Conservation (phyloP, 2,888 invertebrate species). For the Suillia variegata region DNA sequence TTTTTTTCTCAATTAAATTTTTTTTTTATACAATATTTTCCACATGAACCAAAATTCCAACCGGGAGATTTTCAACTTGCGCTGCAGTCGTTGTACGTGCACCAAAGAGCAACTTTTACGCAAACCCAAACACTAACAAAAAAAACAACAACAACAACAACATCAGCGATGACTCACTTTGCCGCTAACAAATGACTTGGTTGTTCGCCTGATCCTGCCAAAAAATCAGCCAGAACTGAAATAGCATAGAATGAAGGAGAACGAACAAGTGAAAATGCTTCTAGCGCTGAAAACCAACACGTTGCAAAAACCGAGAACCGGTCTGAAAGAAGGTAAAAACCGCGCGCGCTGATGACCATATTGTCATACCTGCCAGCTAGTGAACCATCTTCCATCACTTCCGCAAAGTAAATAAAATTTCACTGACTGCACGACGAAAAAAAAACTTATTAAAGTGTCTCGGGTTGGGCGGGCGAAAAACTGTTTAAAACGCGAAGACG, state of each 20-base stretch:
- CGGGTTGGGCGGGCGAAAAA: background rate
- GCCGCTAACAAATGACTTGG: background rate
- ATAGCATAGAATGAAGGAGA: background rate
- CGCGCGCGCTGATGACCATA: conserved; percentile 12
- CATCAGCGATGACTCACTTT: background rate
- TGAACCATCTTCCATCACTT: background rate
- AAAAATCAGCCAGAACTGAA: too few relatives aligned
- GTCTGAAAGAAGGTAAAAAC: background rate
- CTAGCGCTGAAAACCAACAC: too few relatives aligned
- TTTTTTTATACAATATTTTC: background rate
- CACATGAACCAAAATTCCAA: background rate
- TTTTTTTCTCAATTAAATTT: background rate
- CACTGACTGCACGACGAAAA: background rate
- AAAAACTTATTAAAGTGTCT: conserved; percentile 14
- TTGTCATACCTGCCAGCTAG: conserved; percentile 5
- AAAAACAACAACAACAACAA: too few relatives aligned
- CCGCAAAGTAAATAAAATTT: background rate
- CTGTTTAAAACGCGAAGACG: background rate
- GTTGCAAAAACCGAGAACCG: background rate
- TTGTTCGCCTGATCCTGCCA: too few relatives aligned
- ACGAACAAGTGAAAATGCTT: too few relatives aligned
- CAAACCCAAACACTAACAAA: too few relatives aligned
- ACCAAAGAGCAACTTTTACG: conserved; percentile 11
- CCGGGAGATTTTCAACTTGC: background rate
- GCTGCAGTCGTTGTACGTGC: background rate